Evolutionary conservation across 2,888 invertebrate species (phyloP), one percentile per base, ranked within the genome.

Genomic region (Rhagonycha fulva): DNA sequence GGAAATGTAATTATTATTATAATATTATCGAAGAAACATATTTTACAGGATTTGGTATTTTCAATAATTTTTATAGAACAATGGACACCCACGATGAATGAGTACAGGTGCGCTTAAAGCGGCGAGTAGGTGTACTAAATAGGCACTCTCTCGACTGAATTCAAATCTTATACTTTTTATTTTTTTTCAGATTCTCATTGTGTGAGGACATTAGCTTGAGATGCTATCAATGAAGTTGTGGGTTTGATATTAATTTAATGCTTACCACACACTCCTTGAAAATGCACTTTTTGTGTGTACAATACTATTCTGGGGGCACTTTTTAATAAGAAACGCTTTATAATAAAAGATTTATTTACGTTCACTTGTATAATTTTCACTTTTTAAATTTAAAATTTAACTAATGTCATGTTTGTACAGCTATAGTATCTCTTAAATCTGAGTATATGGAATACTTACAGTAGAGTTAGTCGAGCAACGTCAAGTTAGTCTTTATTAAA

Each of bases 201-300:
- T 86, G 86, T 86, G 86, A 86, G 86, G 87, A 86, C 87, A 87
- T 87, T 87, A 86, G 86, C 86, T 86, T 83, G 82, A 86, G 86
- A 86, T 86, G 82, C 80, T 86, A 86, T 86, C 86, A 81, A 81
- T 81, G 80, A 82, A 66, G 81, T 82, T 85, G 85, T 86, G 85
- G 86, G 86, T 82, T 86, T 86, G 85, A 85, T 86, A 86, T 86
- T 86, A 86, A 86, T 86, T 86, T 86, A 86, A 85, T 85, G 83
- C 85, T 84, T 82, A 82, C 84, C 82, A 84, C 82, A 83, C 83
- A 83, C 84, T 84, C 83, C 83, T 82, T 82, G 81, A 79, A 82
- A 70, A 67, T 72, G 71, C 62, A 19, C 19, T 72, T 72, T 70
- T 66, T 72, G 32, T 63, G 61, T 72, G 30, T n/a, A 67, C 63